phyloP scores from a whole-genome alignment of 2,797 vertebrate species.

The Sebastes jordani region DNA sequence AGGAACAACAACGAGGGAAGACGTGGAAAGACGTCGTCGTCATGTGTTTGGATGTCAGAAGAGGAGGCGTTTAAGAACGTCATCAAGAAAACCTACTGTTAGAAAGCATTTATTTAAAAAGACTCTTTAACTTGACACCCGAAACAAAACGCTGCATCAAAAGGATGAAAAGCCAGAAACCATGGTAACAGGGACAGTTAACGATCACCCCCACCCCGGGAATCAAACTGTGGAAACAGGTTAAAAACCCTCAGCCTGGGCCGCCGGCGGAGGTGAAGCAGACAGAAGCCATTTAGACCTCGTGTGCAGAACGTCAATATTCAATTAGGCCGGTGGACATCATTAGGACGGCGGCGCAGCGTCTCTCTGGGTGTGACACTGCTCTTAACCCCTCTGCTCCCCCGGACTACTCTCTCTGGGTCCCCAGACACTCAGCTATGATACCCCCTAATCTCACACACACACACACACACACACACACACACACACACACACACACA shows the following conservation, averaged over 20 bases:
- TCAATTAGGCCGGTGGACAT: constrained; percentile 80
- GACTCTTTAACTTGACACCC: background rate
- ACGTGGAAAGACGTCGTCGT: background rate
- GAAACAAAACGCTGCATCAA: constrained; percentile 15
- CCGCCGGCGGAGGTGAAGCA: constrained; percentile 39
- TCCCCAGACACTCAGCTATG: constrained; percentile 17
- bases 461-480: background rate
- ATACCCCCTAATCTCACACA: background rate
- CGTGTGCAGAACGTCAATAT: constrained; percentile 77
- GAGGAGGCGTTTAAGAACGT: background rate
- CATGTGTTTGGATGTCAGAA: background rate
- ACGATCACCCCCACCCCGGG: constrained; percentile 8
- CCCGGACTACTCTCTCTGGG: background rate
- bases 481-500: background rate
- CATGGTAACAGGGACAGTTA: constrained; percentile 60
- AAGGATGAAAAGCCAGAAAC: constrained; percentile 40
- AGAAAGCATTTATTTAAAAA: background rate
- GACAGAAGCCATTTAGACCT: constrained; percentile 74
- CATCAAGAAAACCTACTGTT: background rate
- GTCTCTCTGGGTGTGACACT: constrained; percentile 62
- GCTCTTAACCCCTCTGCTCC: constrained; percentile 62
- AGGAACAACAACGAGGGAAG: background rate
- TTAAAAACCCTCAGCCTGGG: constrained; percentile 44
- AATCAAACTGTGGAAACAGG: constrained; percentile 50
- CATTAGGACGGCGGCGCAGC: constrained; percentile 59